Evolutionary conservation across 2,888 invertebrate species (phyloP).

Genomic region (Cerceris rybyensis): DNA sequence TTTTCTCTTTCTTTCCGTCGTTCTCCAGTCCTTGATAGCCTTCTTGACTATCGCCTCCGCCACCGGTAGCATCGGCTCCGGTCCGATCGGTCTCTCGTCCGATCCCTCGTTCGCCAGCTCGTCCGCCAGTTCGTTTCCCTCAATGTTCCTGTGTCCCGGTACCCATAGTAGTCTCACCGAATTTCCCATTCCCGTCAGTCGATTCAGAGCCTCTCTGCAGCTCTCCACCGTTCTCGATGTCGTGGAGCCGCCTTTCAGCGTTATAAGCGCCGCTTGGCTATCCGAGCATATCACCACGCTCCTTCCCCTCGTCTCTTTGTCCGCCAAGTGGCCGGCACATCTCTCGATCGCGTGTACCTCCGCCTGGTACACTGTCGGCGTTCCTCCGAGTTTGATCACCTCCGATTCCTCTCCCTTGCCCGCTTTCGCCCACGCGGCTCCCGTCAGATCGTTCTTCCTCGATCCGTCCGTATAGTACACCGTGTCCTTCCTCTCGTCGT

Average conservation of each 20-base stretch:
- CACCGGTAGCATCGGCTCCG: too few relatives aligned
- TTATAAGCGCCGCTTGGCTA: not conserved
- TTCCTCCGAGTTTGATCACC: not conserved
- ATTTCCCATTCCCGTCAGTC: not conserved
- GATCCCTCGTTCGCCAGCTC: not conserved
- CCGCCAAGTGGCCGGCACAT: not conserved
- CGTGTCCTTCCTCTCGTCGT: not conserved
- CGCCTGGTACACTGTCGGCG: not conserved
- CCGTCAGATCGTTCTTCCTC: not conserved
- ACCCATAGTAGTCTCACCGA: not conserved
- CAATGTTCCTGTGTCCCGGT: not conserved
- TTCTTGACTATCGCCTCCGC: too few relatives aligned
- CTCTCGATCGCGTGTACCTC: not conserved
- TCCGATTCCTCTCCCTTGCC: too few relatives aligned
- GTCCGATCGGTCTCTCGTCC: not conserved
- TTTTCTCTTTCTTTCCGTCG: too few relatives aligned
- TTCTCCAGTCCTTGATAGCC: too few relatives aligned
- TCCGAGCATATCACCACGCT: not conserved
- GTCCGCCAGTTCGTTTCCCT: not conserved
- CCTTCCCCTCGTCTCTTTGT: not conserved
- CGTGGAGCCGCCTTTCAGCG: not conserved
- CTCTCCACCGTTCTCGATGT: not conserved
- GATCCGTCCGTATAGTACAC: not conserved
- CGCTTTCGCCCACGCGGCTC: not conserved
- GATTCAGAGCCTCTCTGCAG: not conserved